Conservation (phyloP, 2,888 invertebrate species). For the Theristus sp. region DNA sequence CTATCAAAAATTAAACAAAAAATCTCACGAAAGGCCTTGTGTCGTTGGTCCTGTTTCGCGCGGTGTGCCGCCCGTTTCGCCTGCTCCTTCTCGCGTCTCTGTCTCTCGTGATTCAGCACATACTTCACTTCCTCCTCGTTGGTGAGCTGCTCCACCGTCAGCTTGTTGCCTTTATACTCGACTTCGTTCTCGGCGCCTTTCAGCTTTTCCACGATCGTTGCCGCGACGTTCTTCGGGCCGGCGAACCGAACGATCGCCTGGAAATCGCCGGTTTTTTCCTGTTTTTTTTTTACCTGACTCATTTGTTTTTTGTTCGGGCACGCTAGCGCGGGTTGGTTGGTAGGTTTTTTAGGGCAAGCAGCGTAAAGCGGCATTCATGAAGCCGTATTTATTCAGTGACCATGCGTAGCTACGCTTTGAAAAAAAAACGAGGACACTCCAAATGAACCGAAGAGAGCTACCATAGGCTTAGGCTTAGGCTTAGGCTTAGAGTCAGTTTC, state of each 20-base stretch:
- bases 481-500: too few relatives aligned
- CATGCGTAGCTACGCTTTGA: too few relatives aligned
- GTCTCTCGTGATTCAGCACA: background rate
- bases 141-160: background rate
- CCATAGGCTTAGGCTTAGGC: too few relatives aligned
- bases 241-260: background rate
- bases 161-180: background rate
- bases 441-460: too few relatives aligned
- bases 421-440: too few relatives aligned
- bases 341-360: background rate
- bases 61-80: background rate
- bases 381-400: too few relatives aligned
- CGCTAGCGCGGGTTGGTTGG: too few relatives aligned
- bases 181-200: background rate
- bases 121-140: background rate
- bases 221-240: slow-evolving; percentile 4
- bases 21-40: too few relatives aligned
- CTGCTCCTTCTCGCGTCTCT: background rate
- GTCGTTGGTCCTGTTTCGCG: background rate
- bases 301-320: too few relatives aligned
- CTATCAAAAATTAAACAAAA: too few relatives aligned
- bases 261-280: background rate
- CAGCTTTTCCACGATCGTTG: background rate
- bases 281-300: background rate
- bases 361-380: background rate